A percentile compares a stretch with the other conserved stretches of the same genome.
Conservation (phyloP, 2,113 vertebrate genomes). For the Equus quagga region DNA sequence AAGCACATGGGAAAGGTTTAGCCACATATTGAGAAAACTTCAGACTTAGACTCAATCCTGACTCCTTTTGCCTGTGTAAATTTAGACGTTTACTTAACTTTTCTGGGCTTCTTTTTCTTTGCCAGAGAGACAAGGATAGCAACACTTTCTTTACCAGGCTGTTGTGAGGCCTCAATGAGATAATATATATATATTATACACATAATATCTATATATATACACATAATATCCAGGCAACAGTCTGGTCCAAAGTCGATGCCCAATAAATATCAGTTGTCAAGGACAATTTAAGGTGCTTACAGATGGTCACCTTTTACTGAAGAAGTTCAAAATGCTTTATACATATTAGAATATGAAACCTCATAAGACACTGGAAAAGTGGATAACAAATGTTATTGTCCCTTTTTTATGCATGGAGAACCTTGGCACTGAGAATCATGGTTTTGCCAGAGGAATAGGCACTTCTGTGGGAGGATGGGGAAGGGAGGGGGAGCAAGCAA, state of each 20-base stretch:
- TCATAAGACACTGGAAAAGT: background rate
- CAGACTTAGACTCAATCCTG: background rate
- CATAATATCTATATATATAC: no score
- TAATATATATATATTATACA: no score
- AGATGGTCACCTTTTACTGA: background rate
- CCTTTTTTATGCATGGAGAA: background rate
- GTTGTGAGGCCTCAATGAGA: background rate
- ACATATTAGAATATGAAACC: background rate
- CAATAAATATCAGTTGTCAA: background rate
- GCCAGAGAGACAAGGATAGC: background rate
- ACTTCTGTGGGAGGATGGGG: background rate
- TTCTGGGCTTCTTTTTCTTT: background rate
- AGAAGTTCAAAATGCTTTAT: conserved; percentile 2
- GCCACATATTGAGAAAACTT: background rate
- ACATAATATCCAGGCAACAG: background rate
- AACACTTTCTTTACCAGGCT: background rate
- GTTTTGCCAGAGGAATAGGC: conserved; percentile 45
- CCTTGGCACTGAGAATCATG: background rate
- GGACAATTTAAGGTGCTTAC: conserved; percentile 27
- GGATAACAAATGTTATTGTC: background rate
- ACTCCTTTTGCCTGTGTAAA: background rate
- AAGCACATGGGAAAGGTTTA: background rate
- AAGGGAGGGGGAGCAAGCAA: background rate
- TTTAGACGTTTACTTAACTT: background rate
- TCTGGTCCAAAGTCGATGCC: background rate